phyloP scores from a whole-genome alignment of 2,888 invertebrate species.

The Mellilla xanthometata region DNA sequence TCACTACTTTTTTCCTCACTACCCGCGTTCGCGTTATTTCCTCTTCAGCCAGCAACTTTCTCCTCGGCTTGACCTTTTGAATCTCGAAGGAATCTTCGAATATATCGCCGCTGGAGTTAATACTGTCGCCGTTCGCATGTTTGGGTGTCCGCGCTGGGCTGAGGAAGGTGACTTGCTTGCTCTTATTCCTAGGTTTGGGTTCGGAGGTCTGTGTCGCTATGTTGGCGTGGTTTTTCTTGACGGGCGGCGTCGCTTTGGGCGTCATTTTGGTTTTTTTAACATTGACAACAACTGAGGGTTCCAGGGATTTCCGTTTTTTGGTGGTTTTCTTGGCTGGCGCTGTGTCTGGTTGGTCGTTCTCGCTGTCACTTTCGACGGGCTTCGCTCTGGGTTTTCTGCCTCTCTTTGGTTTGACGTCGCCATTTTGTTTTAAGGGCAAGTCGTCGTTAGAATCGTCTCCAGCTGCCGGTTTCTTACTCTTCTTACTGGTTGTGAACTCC shows the following conservation, averaged over 20 bases:
- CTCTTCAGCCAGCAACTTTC: slow-evolving; percentile 57
- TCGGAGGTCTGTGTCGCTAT: slow-evolving; percentile 72
- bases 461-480: slow-evolving; percentile 35
- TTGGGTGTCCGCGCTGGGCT: slow-evolving; percentile 43
- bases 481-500: slow-evolving; percentile 67
- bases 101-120: slow-evolving; percentile 66
- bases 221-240: slow-evolving; percentile 62
- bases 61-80: slow-evolving; percentile 60
- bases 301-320: slow-evolving; percentile 55
- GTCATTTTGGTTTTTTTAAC: slow-evolving; percentile 60
- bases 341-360: slow-evolving; percentile 17
- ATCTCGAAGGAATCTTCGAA: slow-evolving; percentile 71
- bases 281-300: slow-evolving; percentile 53
- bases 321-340: slow-evolving; percentile 9
- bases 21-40: slow-evolving; percentile 60
- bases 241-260: slow-evolving; percentile 65
- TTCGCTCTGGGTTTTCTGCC: slow-evolving; percentile 36
- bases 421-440: slow-evolving; percentile 28
- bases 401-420: slow-evolving; percentile 32
- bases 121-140: slow-evolving; percentile 27
- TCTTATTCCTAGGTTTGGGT: slow-evolving; percentile 34
- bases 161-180: slow-evolving; percentile 60
- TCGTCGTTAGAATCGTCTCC: slow-evolving; percentile 35
- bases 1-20: slow-evolving; percentile 61
- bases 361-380: slow-evolving; percentile 41